Evolutionary conservation across 2,797 vertebrate genomes (phyloP), one percentile per base, ranked within the genome.

Genomic region (Periophthalmus magnuspinnatus): DNA sequence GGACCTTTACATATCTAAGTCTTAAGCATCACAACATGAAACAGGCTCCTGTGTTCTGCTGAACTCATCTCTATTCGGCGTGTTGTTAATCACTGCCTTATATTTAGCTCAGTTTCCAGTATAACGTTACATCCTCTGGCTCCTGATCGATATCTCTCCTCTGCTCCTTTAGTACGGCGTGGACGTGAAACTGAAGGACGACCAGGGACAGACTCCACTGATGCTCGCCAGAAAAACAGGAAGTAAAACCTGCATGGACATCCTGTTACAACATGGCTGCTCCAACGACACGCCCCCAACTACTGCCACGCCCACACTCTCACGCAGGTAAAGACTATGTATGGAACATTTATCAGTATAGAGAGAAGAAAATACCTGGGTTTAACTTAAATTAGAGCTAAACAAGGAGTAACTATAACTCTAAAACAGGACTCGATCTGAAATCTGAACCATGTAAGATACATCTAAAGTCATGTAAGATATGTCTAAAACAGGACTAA

Each of bases 231-330:
- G 89, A 34, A 95, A 93, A 68, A 93, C 91, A 0, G 95, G 93
- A 5, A 97, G 95, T 90, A 94, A 95, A 91, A 94, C 95, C 78
- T 97, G 96, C 82, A 89, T 93, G 0, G 95, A 97, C 78, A 95
- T 97, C 76, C 91, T 97, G 19, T 91, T 95, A 34, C 96, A 97
- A 79, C 94, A 97, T n/a, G 96, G 96, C 72, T 97, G 96, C 72
- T 93, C 95, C 1, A 93, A 82, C 2, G 96, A 97, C 66, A 91
- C 91, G 9, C 88, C 93, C n/a, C 93, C 95, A 70, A 78, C 91
- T 10, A 82, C 90, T 58, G 92, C 95, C 74, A 95, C 95, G 0
- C 94, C 95, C 7, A 83, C 93, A 6, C 58, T 60, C 17, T 60
- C 58, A n/a, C 58, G 58, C 58, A 58, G 56, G 56, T 58, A 58